phyloP scores from a whole-genome alignment of 2,113 vertebrate genomes.

The Phylloscopus trochiloides region DNA sequence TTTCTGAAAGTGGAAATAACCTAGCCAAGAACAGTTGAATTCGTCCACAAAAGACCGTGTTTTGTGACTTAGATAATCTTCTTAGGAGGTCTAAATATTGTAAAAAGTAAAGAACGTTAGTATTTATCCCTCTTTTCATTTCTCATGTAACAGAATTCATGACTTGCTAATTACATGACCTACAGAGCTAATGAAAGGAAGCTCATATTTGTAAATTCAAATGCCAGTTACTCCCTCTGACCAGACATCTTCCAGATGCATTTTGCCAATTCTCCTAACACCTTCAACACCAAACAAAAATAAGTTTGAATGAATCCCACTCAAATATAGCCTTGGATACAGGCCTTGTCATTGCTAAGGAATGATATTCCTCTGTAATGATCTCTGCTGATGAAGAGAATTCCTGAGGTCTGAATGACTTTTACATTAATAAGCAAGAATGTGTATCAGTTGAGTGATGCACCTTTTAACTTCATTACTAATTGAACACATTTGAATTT shows the following conservation, averaged over 20 bases:
- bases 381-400: neutral
- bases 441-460: accelerated
- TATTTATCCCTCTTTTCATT: neutral
- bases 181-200: neutral
- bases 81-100: conserved; percentile 86
- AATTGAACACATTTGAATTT: neutral
- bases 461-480: neutral
- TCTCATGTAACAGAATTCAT: neutral
- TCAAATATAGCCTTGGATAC: neutral
- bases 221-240: neutral
- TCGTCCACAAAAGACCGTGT: conserved; percentile 97
- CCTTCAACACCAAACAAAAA: neutral
- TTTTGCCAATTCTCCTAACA: neutral
- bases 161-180: neutral
- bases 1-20: conserved; percentile 95
- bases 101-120: neutral
- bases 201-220: neutral
- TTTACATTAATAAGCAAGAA: neutral
- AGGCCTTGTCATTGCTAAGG: neutral
- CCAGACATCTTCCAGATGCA: neutral
- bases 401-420: neutral
- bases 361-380: neutral
- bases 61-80: conserved; percentile 97
- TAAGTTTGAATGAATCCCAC: neutral
- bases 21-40: conserved; percentile 97